phyloP scores from a whole-genome alignment of 2,888 invertebrate genomes.

The Watsonalla cultraria region DNA sequence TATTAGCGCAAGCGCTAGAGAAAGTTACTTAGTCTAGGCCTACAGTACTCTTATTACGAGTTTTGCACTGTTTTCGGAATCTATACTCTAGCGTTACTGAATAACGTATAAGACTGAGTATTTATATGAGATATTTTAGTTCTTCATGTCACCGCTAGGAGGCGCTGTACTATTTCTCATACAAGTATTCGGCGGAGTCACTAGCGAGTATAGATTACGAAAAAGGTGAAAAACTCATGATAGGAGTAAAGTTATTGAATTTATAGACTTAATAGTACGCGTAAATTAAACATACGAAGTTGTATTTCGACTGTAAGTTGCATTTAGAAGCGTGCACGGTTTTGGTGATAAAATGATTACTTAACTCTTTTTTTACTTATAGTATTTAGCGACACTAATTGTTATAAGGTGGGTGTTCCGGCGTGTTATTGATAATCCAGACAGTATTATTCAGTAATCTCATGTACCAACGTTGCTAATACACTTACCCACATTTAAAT shows the following conservation, averaged over 20 bases:
- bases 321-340: constrained; percentile 63
- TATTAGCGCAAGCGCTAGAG: no score
- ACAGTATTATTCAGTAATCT: constrained; percentile 77
- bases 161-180: no score
- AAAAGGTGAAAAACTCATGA: no score
- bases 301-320: constrained; percentile 50
- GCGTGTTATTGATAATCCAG: constrained; percentile 56
- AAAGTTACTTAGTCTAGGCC: no score
- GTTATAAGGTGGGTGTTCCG: constrained; percentile 51
- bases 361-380: constrained; percentile 59
- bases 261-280: constrained; percentile 63
- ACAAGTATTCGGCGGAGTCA: no score
- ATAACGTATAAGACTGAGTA: no score
- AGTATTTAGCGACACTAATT: constrained; percentile 55
- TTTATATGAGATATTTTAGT: no score
- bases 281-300: constrained; percentile 38
- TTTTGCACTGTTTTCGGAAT: no score
- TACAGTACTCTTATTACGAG: no score
- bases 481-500: constrained; percentile 77
- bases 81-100: no score
- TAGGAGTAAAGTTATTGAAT: constrained; percentile 60
- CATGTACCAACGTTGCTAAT: constrained; percentile 79
- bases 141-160: no score
- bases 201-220: no score
- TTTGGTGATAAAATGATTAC: constrained; percentile 44